A percentile compares a stretch with the other conserved stretches of the same genome.
Conservation (phyloP, 2,888 invertebrate genomes). For the Leptothorax acervorum region DNA sequence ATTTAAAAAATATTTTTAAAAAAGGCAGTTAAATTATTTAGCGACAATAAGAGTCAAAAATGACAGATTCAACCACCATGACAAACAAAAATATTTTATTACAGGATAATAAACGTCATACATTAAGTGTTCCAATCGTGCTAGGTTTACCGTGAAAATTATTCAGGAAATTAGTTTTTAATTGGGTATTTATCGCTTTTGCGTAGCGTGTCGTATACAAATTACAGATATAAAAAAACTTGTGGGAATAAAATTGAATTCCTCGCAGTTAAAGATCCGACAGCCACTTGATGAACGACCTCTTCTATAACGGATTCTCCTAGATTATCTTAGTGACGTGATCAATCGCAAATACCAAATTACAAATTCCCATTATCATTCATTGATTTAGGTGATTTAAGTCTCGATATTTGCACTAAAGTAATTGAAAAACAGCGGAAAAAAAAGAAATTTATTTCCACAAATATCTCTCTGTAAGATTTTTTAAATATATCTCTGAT, state of each 20-base stretch:
- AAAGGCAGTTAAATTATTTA: background rate
- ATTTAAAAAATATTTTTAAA: background rate
- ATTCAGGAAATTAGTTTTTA: conserved; percentile 51
- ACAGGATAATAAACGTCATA: background rate
- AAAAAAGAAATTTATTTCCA: conserved; percentile 28
- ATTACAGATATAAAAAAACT: conserved; percentile 40
- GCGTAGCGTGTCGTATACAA: conserved; percentile 11
- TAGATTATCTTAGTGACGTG: conserved; percentile 60
- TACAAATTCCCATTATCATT: conserved; percentile 34
- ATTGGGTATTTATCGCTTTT: conserved; percentile 62
- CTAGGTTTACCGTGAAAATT: background rate
- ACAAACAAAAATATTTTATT: conserved; percentile 24
- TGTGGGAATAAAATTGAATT: conserved; percentile 59
- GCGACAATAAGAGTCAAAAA: background rate
- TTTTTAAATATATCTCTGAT: background rate
- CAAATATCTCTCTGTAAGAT: background rate
- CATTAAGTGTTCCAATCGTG: background rate
- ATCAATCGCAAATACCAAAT: conserved; percentile 38
- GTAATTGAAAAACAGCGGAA: conserved; percentile 15
- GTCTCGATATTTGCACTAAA: conserved; percentile 8
- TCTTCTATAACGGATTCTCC: conserved; percentile 53
- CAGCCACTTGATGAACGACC: conserved; percentile 66
- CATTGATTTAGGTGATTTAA: conserved; percentile 15
- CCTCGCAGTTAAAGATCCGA: conserved; percentile 60
- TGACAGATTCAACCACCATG: background rate